Percentiles rank a stretch among this genome's conserved stretches.
These are phyloP conservation scores for Clarias fuscus DNA, from an alignment of 2,797 vertebrate genomes.

Conservation along the genomic window DNA sequence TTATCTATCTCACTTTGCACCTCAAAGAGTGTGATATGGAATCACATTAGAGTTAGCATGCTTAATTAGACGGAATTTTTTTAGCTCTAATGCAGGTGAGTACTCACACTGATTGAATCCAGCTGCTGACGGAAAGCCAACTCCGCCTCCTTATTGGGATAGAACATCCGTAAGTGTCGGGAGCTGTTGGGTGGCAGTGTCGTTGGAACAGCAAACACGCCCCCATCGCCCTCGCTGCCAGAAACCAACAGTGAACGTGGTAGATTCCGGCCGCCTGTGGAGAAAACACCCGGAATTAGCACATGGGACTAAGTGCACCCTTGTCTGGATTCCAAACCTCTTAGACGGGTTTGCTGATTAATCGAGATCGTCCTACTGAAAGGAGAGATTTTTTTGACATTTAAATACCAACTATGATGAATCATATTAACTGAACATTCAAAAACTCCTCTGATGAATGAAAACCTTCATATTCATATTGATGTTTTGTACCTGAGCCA, in stretches of 20 bases:
- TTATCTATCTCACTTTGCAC: not conserved
- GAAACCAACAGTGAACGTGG: constrained; percentile 84
- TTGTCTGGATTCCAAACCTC: not conserved
- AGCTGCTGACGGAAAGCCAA: constrained; percentile 90
- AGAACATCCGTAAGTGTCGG: constrained; percentile 88
- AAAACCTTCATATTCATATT: constrained; percentile 6
- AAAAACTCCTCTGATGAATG: not conserved
- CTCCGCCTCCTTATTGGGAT: constrained; percentile 92
- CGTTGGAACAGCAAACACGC: constrained; percentile 92
- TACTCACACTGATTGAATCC: constrained; percentile 91
- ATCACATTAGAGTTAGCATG: not conserved
- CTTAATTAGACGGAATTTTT: not conserved
- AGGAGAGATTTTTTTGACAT: not conserved
- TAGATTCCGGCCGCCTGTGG: constrained; percentile 80
- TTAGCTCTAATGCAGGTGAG: not conserved
- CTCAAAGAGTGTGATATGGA: not conserved
- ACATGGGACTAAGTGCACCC: not conserved
- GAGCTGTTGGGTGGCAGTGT: constrained; percentile 94
- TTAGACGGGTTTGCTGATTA: not conserved
- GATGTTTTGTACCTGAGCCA: constrained; percentile 70
- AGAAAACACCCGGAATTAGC: constrained; percentile 6
- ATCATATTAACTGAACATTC: not conserved
- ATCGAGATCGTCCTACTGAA: not conserved
- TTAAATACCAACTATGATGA: constrained; percentile 19
- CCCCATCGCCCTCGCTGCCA: constrained; percentile 80